phyloP scores from a whole-genome alignment of 2,113 vertebrate species.

The Sitta europaea region DNA sequence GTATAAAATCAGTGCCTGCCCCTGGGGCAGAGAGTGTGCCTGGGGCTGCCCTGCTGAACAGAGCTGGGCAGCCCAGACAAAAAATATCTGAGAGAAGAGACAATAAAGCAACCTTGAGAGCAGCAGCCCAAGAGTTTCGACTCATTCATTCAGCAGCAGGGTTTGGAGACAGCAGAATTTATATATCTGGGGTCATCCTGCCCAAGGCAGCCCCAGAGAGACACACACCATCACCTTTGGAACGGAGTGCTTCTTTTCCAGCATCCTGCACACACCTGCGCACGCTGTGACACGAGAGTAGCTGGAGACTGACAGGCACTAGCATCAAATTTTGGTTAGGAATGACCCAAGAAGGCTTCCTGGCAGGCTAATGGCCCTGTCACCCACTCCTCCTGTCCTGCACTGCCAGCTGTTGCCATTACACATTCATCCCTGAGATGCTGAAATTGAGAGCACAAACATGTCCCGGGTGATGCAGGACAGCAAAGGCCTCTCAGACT shows the following conservation, averaged over 20 bases:
- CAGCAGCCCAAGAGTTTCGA: too few species aligned
- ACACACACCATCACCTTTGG: background rate
- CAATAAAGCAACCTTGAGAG: too few species aligned
- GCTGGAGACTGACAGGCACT: background rate
- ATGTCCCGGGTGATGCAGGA: background rate
- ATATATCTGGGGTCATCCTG: too few species aligned
- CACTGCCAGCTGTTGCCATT: background rate
- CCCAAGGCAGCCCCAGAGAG: too few species aligned
- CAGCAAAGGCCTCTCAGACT: background rate
- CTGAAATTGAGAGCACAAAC: background rate
- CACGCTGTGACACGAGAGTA: background rate
- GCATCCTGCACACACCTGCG: fast-evolving
- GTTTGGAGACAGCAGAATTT: too few species aligned
- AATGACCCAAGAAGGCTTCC: background rate
- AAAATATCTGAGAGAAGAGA: too few species aligned
- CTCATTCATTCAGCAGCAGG: too few species aligned
- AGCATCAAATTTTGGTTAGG: background rate
- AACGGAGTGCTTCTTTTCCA: background rate
- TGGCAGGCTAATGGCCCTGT: background rate
- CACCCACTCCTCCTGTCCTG: background rate
- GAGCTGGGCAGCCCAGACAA: too few species aligned
- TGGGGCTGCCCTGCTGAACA: too few species aligned
- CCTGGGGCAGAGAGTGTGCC: too few species aligned
- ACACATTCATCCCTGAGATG: background rate
- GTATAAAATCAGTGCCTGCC: too few species aligned